Evolutionary conservation across 2,113 vertebrate species (phyloP).

Genomic region (Onychostruthus taczanowskii): DNA sequence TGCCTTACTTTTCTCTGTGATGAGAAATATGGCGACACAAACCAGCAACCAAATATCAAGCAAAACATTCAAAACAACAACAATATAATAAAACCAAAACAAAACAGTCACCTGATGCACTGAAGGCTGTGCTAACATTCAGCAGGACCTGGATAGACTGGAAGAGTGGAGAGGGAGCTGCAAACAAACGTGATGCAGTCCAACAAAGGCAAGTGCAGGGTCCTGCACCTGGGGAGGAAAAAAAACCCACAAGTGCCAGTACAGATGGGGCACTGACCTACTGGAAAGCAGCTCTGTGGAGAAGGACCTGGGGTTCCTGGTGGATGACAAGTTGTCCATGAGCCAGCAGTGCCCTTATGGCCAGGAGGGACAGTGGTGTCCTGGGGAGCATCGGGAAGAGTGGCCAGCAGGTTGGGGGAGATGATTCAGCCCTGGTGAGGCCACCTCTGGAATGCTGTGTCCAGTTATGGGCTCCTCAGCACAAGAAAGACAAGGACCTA

Average conservation of each 20-base stretch:
- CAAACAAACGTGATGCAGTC: fast-evolving
- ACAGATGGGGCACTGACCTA: background rate
- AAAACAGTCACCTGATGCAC: background rate
- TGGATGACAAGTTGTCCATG: too few relatives aligned
- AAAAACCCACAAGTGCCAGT: background rate
- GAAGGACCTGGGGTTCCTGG: too few relatives aligned
- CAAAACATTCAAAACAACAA: background rate
- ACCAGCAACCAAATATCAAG: background rate
- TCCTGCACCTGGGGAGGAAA: background rate
- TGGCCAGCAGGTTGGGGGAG: too few relatives aligned
- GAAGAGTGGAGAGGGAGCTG: background rate
- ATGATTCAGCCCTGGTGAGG: too few relatives aligned
- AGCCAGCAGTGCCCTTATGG: too few relatives aligned
- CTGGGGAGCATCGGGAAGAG: too few relatives aligned
- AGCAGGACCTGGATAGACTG: background rate
- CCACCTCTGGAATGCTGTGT: too few relatives aligned
- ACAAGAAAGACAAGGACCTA: background rate
- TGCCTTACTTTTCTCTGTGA: too few relatives aligned
- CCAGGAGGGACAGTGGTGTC: too few relatives aligned
- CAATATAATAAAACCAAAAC: background rate
- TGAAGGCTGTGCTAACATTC: background rate
- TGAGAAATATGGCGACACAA: background rate
- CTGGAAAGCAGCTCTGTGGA: too few relatives aligned
- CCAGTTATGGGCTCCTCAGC: background rate
- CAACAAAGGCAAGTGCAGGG: too few relatives aligned